phyloP scores from a whole-genome alignment of 2,113 vertebrate species.

The Leptodactylus fuscus region DNA sequence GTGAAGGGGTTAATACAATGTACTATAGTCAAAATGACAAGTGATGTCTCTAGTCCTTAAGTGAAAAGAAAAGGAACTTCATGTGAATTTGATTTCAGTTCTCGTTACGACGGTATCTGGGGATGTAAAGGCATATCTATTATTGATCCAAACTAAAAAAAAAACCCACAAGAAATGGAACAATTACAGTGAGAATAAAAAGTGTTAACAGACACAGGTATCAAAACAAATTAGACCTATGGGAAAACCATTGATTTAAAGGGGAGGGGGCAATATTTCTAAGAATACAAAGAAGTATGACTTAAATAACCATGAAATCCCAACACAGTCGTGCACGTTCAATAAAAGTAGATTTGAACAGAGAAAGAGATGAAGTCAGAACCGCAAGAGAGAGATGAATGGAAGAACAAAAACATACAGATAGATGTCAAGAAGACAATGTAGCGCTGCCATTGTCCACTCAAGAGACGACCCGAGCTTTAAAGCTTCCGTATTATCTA shows the following conservation, averaged over 20 bases:
- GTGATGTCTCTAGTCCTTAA: neutral
- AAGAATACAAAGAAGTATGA: neutral
- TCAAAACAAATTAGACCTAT: slow-evolving; percentile 29
- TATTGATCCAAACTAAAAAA: neutral
- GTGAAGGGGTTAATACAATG: neutral
- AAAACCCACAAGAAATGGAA: neutral
- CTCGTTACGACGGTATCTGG: neutral
- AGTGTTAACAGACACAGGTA: neutral
- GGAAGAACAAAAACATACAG: neutral
- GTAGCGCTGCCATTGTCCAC: slow-evolving; percentile 1
- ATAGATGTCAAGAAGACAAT: slow-evolving; percentile 16
- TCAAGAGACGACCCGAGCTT: neutral
- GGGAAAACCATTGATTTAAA: slow-evolving; percentile 20
- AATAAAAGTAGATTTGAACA: slow-evolving; percentile 9
- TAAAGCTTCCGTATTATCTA: slow-evolving; percentile 9
- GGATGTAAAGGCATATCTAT: slow-evolving; percentile 6
- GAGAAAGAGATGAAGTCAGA: slow-evolving; percentile 11
- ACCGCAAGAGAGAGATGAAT: slow-evolving; percentile 2
- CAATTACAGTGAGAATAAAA: slow-evolving; percentile 14
- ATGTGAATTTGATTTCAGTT: slow-evolving; percentile 5
- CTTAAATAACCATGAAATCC: slow-evolving; percentile 31
- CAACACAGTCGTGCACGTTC: neutral
- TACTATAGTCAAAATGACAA: neutral
- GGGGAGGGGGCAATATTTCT: neutral
- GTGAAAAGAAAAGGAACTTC: neutral